Evolutionary conservation across 1,140 invertebrate genomes (phyloP).

Genomic region (Harlomillsia oculata): DNA sequence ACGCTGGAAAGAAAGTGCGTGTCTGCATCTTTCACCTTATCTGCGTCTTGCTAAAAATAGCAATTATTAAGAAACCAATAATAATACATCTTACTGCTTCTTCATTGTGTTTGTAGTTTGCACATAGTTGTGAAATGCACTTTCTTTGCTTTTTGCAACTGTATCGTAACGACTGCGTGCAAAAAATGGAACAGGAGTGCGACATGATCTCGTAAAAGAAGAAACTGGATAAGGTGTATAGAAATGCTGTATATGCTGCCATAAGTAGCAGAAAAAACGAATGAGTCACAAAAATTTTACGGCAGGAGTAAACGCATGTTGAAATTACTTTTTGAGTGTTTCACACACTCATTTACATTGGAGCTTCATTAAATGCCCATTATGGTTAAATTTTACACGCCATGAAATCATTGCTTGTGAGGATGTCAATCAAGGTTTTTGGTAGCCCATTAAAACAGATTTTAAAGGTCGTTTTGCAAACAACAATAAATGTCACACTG

Average conservation of each 20-base stretch:
- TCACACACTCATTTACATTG: conserved; percentile 16
- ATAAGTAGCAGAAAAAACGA: conserved; percentile 9
- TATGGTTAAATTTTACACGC: conserved; percentile 17
- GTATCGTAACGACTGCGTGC: neutral
- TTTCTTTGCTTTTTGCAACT: neutral
- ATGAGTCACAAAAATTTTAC: conserved; percentile 14
- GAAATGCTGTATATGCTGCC: conserved; percentile 1
- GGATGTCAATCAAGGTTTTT: conserved; percentile 17
- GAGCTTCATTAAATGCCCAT: conserved; percentile 14
- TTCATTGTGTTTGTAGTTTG: too few species aligned
- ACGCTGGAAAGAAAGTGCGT: conserved; percentile 2
- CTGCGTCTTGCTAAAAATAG: too few species aligned
- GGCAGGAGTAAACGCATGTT: conserved; percentile 12
- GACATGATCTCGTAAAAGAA: conserved; percentile 4
- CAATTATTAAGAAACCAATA: too few species aligned
- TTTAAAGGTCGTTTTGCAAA: conserved; percentile 13
- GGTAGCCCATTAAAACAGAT: conserved; percentile 7
- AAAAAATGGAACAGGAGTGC: neutral
- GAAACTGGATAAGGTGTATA: neutral
- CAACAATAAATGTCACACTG: conserved; percentile 13
- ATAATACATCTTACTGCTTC: too few species aligned
- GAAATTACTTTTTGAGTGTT: conserved; percentile 14
- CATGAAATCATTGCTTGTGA: conserved; percentile 19
- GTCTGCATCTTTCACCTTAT: conserved; percentile 4
- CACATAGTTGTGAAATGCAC: too few species aligned